These are phyloP conservation scores for Bembecia ichneumoniformis DNA, from an alignment of 2,888 invertebrate genomes.

Conservation along the genomic window DNA sequence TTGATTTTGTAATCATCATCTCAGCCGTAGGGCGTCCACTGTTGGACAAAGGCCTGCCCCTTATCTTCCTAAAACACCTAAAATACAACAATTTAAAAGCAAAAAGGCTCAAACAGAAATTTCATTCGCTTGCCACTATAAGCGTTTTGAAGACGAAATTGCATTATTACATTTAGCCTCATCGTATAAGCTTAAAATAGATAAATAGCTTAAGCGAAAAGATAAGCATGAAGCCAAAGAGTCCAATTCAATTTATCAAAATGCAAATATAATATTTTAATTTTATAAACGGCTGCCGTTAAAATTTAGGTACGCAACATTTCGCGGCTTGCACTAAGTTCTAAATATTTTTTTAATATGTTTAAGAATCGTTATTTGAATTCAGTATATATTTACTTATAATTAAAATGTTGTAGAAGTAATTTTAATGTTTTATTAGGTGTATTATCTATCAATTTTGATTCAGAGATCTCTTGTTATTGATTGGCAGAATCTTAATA, in stretches of 20 bases:
- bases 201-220: background rate
- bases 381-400: no score
- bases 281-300: background rate
- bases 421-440: no score
- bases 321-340: no score
- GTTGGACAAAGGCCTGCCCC: no score
- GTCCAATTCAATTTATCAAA: background rate
- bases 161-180: background rate
- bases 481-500: slow-evolving; percentile 36
- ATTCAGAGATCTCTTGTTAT: no score
- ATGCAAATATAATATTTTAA: background rate
- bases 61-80: no score
- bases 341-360: no score
- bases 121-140: slow-evolving; percentile 1
- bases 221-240: background rate
- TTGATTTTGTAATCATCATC: no score
- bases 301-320: background rate
- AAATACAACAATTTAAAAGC: slow-evolving; percentile 5
- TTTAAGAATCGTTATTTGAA: no score
- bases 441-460: no score
- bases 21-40: no score
- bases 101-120: slow-evolving; percentile 15
- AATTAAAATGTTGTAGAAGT: no score
- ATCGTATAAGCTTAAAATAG: background rate
- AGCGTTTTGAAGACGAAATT: slow-evolving; percentile 2